Conservation (phyloP, 2,113 vertebrate genomes). For the Arothron firmamentum region DNA sequence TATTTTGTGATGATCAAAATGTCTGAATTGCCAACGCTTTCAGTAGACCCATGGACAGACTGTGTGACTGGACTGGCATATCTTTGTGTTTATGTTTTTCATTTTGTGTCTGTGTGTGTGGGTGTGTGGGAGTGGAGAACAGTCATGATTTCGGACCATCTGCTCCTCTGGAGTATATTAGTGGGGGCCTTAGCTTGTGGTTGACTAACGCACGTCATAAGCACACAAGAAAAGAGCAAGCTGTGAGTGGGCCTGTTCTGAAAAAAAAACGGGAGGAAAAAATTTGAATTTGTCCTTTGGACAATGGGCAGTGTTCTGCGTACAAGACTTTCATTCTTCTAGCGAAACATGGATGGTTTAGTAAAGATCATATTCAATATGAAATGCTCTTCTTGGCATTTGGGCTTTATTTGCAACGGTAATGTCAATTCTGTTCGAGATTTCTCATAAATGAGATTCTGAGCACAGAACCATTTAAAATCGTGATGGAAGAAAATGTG, state of each 20-base stretch:
- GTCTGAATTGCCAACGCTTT: conserved; percentile 28
- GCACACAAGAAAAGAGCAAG: conserved; percentile 66
- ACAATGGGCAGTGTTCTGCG: conserved; percentile 62
- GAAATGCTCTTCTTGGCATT: conserved; percentile 59
- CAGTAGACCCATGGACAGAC: conserved; percentile 44
- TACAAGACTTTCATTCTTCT: conserved; percentile 57
- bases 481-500: not conserved
- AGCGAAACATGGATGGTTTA: no score
- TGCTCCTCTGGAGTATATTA: conserved; percentile 71
- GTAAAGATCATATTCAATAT: no score
- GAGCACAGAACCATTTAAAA: not conserved
- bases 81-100: conserved; percentile 41
- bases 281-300: conserved; percentile 52
- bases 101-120: conserved; percentile 19
- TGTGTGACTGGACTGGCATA: conserved; percentile 53
- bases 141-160: conserved; percentile 74
- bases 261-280: conserved; percentile 62
- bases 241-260: conserved; percentile 71
- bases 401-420: conserved; percentile 28
- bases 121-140: conserved; percentile 8
- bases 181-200: conserved; percentile 62
- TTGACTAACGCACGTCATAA: conserved; percentile 54
- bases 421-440: conserved; percentile 29
- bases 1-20: conserved; percentile 13
- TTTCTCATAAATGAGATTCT: not conserved